A percentile compares a stretch with the other conserved stretches of the same genome.
Conservation (phyloP, 2,888 invertebrate genomes). For the Leptodirus hochenwartii region DNA sequence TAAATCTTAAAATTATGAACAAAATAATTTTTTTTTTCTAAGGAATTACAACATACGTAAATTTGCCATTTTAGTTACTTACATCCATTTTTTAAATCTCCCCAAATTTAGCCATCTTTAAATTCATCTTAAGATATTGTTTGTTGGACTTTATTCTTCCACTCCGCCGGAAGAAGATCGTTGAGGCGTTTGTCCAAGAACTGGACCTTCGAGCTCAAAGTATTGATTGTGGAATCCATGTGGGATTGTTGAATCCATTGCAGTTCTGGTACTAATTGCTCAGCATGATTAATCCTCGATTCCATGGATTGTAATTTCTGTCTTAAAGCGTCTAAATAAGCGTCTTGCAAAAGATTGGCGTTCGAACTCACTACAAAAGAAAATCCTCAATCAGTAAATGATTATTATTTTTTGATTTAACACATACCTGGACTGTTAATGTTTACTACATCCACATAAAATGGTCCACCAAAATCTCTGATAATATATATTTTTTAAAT, state of each 20-base stretch:
- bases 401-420: not conserved
- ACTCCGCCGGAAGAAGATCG: constrained; percentile 28
- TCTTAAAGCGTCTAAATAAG: constrained; percentile 29
- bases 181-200: constrained; percentile 31
- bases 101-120: too few relatives aligned
- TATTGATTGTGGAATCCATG: constrained; percentile 28
- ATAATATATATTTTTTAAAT: too few relatives aligned
- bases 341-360: constrained; percentile 24
- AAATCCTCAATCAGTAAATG: not conserved
- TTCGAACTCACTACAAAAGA: constrained; percentile 12
- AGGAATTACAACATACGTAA: too few relatives aligned
- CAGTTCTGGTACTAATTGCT: constrained; percentile 26
- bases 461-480: too few relatives aligned
- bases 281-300: constrained; percentile 25
- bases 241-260: constrained; percentile 27
- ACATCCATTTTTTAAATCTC: too few relatives aligned
- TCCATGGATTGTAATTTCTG: constrained; percentile 28
- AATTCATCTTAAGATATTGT: constrained; percentile 16
- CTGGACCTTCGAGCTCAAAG: constrained; percentile 26
- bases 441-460: too few relatives aligned
- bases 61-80: too few relatives aligned
- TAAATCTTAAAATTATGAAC: too few relatives aligned
- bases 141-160: constrained; percentile 24
- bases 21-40: too few relatives aligned
- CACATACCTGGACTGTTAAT: too few relatives aligned